Conservation (phyloP, 2,797 vertebrate genomes). For the Tenualosa ilisha region DNA sequence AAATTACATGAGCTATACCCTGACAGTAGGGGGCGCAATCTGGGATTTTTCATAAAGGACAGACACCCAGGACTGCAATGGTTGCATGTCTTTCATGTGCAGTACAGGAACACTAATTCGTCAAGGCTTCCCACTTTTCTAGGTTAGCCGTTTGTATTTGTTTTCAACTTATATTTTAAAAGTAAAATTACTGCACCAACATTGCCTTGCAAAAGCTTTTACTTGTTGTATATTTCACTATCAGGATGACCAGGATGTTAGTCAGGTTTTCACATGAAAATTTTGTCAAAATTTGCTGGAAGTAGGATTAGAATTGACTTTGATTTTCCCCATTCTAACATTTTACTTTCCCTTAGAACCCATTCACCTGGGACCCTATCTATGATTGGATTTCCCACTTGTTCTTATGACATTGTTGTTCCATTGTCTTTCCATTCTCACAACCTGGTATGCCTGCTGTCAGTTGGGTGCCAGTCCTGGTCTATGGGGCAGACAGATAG, state of each 20-base stretch:
- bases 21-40: neutral
- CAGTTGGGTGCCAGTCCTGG: neutral
- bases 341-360: neutral
- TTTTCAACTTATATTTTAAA: conserved; percentile 25
- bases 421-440: neutral
- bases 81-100: neutral
- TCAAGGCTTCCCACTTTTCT: conserved; percentile 4
- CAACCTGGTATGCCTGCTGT: neutral
- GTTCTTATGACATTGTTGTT: neutral
- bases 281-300: neutral
- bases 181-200: conserved; percentile 34
- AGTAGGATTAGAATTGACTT: neutral
- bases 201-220: conserved; percentile 44
- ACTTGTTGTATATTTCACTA: conserved; percentile 33
- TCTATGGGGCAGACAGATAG: neutral
- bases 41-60: neutral
- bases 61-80: neutral
- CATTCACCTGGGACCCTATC: neutral
- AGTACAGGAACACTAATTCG: conserved; percentile 16
- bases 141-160: neutral
- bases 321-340: neutral
- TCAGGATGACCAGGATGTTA: neutral
- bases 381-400: neutral
- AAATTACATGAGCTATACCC: neutral
- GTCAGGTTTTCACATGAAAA: neutral